Conservation (phyloP, 2,113 vertebrate genomes). For the Ctenodactylus gundi region DNA sequence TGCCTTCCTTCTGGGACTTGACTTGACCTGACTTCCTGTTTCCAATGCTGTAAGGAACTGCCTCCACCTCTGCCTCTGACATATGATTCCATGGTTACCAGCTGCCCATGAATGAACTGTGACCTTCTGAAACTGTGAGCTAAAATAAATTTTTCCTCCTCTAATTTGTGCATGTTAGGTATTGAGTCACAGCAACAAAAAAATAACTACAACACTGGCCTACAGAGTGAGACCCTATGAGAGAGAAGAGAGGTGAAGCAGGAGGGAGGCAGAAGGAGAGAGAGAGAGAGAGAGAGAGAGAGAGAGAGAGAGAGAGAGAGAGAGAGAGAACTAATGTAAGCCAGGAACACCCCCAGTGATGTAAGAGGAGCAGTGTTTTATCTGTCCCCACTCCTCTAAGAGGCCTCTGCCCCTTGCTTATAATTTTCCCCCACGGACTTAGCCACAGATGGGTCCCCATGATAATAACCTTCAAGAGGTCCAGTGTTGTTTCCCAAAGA, state of each 20-base stretch:
- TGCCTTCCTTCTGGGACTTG: no score
- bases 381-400: background rate
- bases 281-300: background rate
- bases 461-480: background rate
- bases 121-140: no score
- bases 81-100: no score
- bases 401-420: background rate
- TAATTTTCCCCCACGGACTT: background rate
- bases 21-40: no score
- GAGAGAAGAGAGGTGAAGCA: background rate
- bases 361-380: background rate
- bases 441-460: background rate
- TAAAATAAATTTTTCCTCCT: no score
- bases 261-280: background rate
- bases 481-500: constrained; percentile 26
- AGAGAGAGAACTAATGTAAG: background rate
- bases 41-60: no score
- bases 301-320: no score
- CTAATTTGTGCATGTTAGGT: no score
- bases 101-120: no score
- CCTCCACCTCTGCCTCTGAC: no score
- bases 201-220: background rate
- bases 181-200: no score
- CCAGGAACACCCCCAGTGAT: background rate
- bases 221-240: background rate